Evolutionary conservation across 2,888 invertebrate genomes (phyloP).

Genomic region (Lasioglossum malachurum): DNA sequence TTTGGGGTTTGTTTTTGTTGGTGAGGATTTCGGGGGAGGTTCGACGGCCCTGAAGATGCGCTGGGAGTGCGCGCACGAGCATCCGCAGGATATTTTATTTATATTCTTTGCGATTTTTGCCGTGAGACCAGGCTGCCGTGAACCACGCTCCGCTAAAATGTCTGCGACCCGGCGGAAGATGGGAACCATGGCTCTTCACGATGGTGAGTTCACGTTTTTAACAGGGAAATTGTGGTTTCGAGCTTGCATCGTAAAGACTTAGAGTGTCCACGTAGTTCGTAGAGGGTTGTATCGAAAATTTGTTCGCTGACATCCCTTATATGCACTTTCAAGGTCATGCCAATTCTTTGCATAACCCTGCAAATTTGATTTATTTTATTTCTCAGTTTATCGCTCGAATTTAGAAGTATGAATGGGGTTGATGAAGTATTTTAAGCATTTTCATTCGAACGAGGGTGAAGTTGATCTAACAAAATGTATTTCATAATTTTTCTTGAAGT

Average conservation of each 20-base stretch:
- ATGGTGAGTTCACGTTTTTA: constrained; percentile 34
- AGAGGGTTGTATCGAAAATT: neutral
- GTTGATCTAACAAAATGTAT: neutral
- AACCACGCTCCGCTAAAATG: constrained; percentile 28
- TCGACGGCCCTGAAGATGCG: constrained; percentile 65
- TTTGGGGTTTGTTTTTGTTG: neutral
- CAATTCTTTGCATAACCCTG: neutral
- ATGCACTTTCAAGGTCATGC: neutral
- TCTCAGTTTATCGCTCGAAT: neutral
- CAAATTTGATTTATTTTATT: neutral
- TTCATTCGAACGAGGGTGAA: neutral
- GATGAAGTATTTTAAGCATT: neutral
- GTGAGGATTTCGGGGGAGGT: neutral
- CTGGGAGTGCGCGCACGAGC: constrained; percentile 61
- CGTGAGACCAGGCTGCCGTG: constrained; percentile 37
- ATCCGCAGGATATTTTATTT: constrained; percentile 67
- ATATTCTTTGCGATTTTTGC: constrained; percentile 55
- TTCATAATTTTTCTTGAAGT: neutral
- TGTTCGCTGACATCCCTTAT: neutral
- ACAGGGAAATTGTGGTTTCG: neutral
- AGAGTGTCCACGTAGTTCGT: neutral
- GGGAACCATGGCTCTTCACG: constrained; percentile 24
- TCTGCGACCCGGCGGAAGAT: neutral
- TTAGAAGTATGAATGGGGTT: neutral
- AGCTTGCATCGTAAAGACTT: neutral